phyloP scores from a whole-genome alignment of 2,113 vertebrate genomes.

The Isurus oxyrinchus region DNA sequence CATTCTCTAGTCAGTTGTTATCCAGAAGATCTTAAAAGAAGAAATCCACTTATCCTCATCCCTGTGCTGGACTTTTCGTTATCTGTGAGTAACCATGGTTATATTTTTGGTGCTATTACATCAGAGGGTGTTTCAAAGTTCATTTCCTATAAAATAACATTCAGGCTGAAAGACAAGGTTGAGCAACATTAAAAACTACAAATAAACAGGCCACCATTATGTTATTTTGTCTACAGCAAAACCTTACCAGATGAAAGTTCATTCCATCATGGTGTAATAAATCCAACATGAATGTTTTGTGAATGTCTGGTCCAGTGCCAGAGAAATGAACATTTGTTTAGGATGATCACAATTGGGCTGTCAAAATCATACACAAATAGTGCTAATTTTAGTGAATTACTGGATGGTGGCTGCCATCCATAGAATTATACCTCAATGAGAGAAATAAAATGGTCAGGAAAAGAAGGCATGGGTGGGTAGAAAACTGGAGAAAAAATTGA shows the following conservation, averaged over 20 bases:
- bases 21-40: background rate
- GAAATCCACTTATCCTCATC: background rate
- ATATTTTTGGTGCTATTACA: background rate
- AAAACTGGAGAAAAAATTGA: too few species aligned
- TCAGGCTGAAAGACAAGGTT: background rate
- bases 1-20: background rate
- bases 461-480: too few species aligned
- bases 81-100: background rate
- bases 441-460: too few species aligned
- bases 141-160: background rate
- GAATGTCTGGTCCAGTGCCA: background rate
- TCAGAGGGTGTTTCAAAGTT: background rate
- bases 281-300: background rate
- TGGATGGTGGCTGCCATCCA: too few species aligned
- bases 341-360: background rate
- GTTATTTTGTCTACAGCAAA: background rate
- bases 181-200: background rate
- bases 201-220: background rate
- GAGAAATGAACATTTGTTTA: background rate
- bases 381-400: too few species aligned
- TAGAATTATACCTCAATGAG: too few species aligned
- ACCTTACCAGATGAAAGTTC: background rate
- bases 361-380: too few species aligned
- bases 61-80: background rate
- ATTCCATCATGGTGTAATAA: background rate